A percentile compares a stretch with the other conserved stretches of the same genome.
These are phyloP conservation scores for Pampusana beccarii DNA, from an alignment of 2,113 vertebrate species.

Conservation along the genomic window DNA sequence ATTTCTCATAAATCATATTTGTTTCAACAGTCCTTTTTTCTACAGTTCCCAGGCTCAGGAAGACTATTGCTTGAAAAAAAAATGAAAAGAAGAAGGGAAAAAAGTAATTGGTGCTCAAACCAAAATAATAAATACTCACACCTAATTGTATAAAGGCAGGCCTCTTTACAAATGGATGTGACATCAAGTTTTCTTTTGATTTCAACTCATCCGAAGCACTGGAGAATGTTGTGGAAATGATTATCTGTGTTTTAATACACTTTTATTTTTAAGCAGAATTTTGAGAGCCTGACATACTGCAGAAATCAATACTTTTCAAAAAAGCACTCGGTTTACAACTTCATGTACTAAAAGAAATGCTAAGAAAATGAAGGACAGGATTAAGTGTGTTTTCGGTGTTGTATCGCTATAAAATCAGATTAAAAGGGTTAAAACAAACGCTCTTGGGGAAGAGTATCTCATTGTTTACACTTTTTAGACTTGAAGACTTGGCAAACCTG, in stretches of 20 bases:
- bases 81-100: background rate
- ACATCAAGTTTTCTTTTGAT: background rate
- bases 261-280: background rate
- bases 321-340: background rate
- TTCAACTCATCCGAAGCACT: background rate
- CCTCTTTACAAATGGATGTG: background rate
- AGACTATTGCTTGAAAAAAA: background rate
- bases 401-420: background rate
- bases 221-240: background rate
- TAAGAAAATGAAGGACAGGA: background rate
- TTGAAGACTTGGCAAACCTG: background rate
- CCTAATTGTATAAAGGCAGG: background rate
- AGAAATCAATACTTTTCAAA: background rate
- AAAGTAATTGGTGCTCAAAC: background rate
- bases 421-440: conserved; percentile 22
- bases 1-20: background rate
- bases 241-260: background rate
- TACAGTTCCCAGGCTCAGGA: background rate
- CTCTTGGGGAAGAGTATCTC: background rate
- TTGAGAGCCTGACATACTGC: background rate
- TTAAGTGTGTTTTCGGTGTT: background rate
- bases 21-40: background rate
- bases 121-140: background rate
- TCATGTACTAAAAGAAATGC: background rate
- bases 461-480: conserved; percentile 10